A percentile compares a stretch with the other conserved stretches of the same genome.
Evolutionary conservation across 2,888 invertebrate species (phyloP).

Genomic region (Anagyrus pseudococci): DNA sequence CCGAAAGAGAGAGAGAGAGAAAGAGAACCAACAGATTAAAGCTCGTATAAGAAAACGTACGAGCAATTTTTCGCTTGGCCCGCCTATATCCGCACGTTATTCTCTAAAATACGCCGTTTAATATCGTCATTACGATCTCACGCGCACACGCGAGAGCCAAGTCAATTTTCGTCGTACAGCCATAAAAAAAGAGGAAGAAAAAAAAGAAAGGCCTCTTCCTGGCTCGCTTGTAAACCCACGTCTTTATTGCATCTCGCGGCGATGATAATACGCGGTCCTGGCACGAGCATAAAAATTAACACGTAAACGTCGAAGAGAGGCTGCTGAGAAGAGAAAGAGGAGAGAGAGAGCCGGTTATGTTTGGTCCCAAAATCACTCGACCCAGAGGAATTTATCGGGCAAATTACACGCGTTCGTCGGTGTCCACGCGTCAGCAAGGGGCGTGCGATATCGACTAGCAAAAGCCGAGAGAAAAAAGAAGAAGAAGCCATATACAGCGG

Average conservation of each 20-base stretch:
- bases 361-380: slow-evolving; percentile 6
- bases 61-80: too few relatives aligned
- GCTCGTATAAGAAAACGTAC: neutral
- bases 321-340: neutral
- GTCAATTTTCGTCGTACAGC: slow-evolving; percentile 25
- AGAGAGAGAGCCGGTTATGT: neutral
- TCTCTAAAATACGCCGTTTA: slow-evolving; percentile 19
- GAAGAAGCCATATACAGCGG: slow-evolving; percentile 3
- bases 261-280: slow-evolving; percentile 14
- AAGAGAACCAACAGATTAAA: slow-evolving; percentile 6
- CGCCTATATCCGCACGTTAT: slow-evolving; percentile 16
- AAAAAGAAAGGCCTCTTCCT: neutral
- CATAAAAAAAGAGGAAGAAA: slow-evolving; percentile 21
- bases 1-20: too few relatives aligned
- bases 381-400: slow-evolving; percentile 13
- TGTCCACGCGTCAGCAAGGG: neutral
- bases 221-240: slow-evolving; percentile 18
- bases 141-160: neutral
- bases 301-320: slow-evolving; percentile 22
- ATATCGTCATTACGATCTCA: slow-evolving; percentile 24
- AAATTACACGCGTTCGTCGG: slow-evolving; percentile 2
- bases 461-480: neutral
- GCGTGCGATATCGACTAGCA: slow-evolving; percentile 10
- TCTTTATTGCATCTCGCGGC: slow-evolving; percentile 29
- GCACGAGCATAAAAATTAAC: slow-evolving; percentile 24